Evolutionary conservation across 2,113 vertebrate genomes (phyloP).

Genomic region (Lates calcarifer): DNA sequence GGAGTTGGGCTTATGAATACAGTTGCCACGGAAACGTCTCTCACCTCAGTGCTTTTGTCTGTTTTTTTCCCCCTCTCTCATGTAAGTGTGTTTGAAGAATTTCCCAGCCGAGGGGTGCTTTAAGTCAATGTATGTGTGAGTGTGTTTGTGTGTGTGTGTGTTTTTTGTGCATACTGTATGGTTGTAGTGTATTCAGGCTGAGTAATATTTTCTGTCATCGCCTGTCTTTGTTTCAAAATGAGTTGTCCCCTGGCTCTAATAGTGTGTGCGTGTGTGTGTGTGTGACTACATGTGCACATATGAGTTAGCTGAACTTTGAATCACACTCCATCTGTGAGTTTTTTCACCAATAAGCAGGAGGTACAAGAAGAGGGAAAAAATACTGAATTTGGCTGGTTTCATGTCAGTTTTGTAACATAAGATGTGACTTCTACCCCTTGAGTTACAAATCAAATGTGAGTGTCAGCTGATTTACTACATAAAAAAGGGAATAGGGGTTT

Average conservation of each 20-base stretch:
- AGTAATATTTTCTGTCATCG: constrained; percentile 25
- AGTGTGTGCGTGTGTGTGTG: constrained; percentile 26
- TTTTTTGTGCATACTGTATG: not conserved
- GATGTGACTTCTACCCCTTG: not conserved
- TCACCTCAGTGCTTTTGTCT: constrained; percentile 44
- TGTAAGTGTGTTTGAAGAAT: constrained; percentile 30
- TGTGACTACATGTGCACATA: not conserved
- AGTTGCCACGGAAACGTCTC: constrained; percentile 60
- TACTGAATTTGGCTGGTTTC: not conserved
- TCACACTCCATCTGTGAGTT: constrained; percentile 58
- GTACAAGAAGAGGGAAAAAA: not conserved
- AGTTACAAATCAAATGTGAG: not conserved
- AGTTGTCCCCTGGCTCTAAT: constrained; percentile 7
- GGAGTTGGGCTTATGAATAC: constrained; percentile 19
- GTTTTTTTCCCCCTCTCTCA: not conserved
- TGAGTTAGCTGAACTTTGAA: constrained; percentile 55
- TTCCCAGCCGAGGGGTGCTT: constrained; percentile 28
- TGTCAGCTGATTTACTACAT: not conserved
- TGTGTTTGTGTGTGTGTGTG: constrained; percentile 14
- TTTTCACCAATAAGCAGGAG: constrained; percentile 20
- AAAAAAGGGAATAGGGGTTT: not conserved
- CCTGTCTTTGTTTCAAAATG: constrained; percentile 28
- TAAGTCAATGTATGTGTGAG: constrained; percentile 12
- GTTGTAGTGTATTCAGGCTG: constrained; percentile 26
- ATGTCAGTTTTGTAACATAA: not conserved